Conservation (phyloP, 1,140 invertebrate genomes). For the Drosophila pachea region DNA sequence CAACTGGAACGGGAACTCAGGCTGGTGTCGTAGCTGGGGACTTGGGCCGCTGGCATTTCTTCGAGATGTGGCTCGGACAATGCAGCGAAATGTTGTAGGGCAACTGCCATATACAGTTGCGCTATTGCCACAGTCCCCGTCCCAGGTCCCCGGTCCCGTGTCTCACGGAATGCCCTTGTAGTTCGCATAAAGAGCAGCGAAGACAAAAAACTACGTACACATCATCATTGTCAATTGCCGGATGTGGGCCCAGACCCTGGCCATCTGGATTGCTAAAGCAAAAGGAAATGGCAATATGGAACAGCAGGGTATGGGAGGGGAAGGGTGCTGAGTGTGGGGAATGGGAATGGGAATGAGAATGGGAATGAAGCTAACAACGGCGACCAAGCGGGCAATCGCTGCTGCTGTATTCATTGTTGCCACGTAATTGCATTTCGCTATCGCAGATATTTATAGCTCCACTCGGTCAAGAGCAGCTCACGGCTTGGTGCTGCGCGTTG, state of each 20-base stretch:
- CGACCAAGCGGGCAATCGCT: conserved; percentile 65
- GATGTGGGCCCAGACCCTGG: conserved; percentile 51
- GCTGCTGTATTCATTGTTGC: conserved; percentile 76
- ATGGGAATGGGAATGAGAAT: background rate
- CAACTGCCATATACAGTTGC: conserved; percentile 49
- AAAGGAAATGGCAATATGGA: background rate
- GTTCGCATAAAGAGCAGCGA: conserved; percentile 43
- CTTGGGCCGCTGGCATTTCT: conserved; percentile 43
- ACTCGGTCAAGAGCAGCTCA: conserved; percentile 71
- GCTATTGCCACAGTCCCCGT: conserved; percentile 9
- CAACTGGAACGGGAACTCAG: conserved; percentile 11
- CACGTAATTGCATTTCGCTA: conserved; percentile 77
- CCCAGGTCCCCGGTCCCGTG: background rate
- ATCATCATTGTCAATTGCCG: conserved; percentile 77
- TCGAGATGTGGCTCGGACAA: conserved; percentile 57
- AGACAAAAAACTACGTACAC: conserved; percentile 75
- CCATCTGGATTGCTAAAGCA: conserved; percentile 7
- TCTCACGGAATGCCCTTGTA: conserved; percentile 8
- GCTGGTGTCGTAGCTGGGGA: conserved; percentile 13
- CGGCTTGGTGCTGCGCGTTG: conserved; percentile 6
- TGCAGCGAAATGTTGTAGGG: conserved; percentile 68
- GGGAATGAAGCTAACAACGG: conserved; percentile 26
- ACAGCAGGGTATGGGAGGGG: background rate
- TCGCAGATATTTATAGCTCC: conserved; percentile 77
- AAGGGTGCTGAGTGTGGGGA: background rate